Conservation (phyloP, 1,140 invertebrate species). For the Potamilus streckersoni region DNA sequence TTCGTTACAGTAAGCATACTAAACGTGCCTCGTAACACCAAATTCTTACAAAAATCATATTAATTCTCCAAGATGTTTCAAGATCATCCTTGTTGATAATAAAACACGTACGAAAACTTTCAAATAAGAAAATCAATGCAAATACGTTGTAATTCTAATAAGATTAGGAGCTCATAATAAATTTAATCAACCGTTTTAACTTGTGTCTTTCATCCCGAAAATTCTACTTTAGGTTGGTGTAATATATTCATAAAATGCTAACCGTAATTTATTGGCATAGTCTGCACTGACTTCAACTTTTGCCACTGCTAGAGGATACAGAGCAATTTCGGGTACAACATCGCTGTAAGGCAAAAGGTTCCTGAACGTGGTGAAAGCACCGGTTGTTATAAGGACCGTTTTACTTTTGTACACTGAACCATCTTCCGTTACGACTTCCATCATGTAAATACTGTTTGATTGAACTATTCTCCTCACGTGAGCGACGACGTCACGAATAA, state of each 20-base stretch:
- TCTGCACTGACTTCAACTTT: constrained; percentile 35
- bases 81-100: too few species aligned
- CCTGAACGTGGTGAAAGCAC: constrained; percentile 40
- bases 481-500: constrained; percentile 29
- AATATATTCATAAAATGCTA: background rate
- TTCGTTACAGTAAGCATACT: too few species aligned
- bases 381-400: constrained; percentile 41
- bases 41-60: too few species aligned
- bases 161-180: too few species aligned
- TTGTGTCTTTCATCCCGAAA: too few species aligned
- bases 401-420: constrained; percentile 17
- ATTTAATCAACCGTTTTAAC: too few species aligned
- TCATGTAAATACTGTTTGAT: constrained; percentile 11
- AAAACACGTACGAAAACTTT: too few species aligned
- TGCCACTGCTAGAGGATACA: constrained; percentile 29
- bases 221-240: too few species aligned
- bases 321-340: background rate
- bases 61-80: too few species aligned
- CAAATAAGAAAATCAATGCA: too few species aligned
- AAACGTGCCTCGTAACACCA: too few species aligned
- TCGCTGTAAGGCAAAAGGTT: constrained; percentile 26
- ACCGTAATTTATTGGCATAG: constrained; percentile 23
- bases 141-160: too few species aligned
- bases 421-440: constrained; percentile 32
- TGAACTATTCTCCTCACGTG: constrained; percentile 8